These are phyloP conservation scores for Mythimna vitellina DNA, from an alignment of 2,888 invertebrate genomes.

Conservation along the genomic window DNA sequence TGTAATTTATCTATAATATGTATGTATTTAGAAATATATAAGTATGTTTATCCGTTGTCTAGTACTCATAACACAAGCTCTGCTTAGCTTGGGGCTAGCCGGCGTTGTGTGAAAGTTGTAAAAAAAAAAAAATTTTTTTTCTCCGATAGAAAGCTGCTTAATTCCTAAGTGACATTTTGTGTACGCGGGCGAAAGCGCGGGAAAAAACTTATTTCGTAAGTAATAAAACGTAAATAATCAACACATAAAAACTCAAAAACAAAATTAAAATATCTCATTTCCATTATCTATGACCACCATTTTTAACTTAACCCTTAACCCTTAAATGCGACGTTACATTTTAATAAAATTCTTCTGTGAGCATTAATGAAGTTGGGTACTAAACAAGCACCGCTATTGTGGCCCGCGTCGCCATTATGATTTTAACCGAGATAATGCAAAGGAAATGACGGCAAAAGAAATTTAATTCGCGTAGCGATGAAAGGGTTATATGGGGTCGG, in stretches of 20 bases:
- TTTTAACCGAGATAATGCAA: conserved; percentile 90
- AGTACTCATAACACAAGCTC: too few species aligned
- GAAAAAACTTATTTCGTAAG: too few species aligned
- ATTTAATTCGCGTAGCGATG: conserved; percentile 90
- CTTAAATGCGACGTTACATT: conserved; percentile 86
- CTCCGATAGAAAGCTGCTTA: too few species aligned
- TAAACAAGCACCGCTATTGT: conserved; percentile 86
- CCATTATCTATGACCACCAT: conserved; percentile 50
- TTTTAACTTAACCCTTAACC: conserved; percentile 74
- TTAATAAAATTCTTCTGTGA: conserved; percentile 89
- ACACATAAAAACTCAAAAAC: conserved; percentile 9
- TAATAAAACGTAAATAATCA: conserved; percentile 16
- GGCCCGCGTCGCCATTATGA: conserved; percentile 85
- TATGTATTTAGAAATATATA: too few species aligned
- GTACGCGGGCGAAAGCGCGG: too few species aligned
- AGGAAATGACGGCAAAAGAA: conserved; percentile 91
- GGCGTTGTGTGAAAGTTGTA: too few species aligned
- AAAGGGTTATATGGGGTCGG: conserved; percentile 89
- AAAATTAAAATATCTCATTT: conserved; percentile 47
- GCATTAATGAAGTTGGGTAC: conserved; percentile 87
- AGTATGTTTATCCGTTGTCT: too few species aligned
- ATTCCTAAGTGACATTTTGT: too few species aligned
- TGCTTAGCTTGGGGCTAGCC: too few species aligned
- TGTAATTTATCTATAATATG: too few species aligned
- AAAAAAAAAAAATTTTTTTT: too few species aligned